Evolutionary conservation across 2,888 invertebrate species (phyloP).

Genomic region (Plebejus argus): DNA sequence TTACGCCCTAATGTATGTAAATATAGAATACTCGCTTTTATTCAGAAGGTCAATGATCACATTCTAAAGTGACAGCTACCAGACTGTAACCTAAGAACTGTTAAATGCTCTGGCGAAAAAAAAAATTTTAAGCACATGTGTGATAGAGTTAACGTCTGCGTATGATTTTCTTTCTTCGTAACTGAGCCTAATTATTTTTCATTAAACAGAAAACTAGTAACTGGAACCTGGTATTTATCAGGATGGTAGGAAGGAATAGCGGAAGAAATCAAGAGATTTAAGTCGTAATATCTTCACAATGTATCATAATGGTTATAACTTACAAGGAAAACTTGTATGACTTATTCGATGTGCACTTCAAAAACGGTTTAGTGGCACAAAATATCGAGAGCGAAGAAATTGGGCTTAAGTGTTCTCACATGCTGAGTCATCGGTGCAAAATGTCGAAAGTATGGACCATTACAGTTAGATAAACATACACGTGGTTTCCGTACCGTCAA

Average conservation of each 20-base stretch:
- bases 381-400: conserved; percentile 39
- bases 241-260: too few relatives aligned
- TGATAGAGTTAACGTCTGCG: not conserved
- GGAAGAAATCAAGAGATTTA: too few relatives aligned
- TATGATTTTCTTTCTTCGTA: not conserved
- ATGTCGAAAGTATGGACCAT: conserved; percentile 38
- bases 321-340: not conserved
- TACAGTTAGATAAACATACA: conserved; percentile 40
- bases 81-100: not conserved
- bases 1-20: conserved; percentile 52
- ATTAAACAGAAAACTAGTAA: too few relatives aligned
- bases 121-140: not conserved
- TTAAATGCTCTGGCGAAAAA: not conserved
- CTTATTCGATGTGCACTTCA: not conserved
- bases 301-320: not conserved
- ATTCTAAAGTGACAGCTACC: not conserved
- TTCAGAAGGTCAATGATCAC: conserved; percentile 38
- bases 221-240: too few relatives aligned
- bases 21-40: conserved; percentile 60
- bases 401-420: conserved; percentile 39
- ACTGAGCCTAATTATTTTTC: too few relatives aligned
- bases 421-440: conserved; percentile 36
- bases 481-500: conserved; percentile 26
- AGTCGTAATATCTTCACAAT: too few relatives aligned
- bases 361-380: conserved; percentile 24